Evolutionary conservation across 2,888 invertebrate species (phyloP), one percentile per base, ranked within the genome.

Genomic region (Escarpia spicata): DNA sequence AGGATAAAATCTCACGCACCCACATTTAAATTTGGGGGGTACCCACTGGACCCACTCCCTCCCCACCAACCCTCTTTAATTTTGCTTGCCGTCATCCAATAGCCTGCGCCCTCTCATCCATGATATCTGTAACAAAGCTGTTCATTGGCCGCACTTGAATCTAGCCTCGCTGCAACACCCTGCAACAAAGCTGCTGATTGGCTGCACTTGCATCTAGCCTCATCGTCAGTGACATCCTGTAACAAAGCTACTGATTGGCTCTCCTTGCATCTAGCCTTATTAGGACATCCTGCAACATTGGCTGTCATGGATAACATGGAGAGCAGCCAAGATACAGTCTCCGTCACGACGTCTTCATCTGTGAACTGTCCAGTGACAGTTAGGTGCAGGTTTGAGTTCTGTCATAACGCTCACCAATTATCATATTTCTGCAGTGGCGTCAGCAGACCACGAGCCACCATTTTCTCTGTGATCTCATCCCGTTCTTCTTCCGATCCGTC

Each of bases 381-480:
- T 19, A 75, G 75, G 75, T 26, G 75, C 26, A 26, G 26, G 75
- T 75, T 3, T 75, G 75, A 75, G 75, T 75, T 19, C 75, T 19
- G 15, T 75, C 75, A 75, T 75, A 75, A 75, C 75, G 43, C 91
- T 91, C 91, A 91, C 91, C 91, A 91, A 52, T 99, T 99, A 91
- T 98, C 97, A 96, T 98, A 98, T 97, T 99, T 98, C 37, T 98
- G 97, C 95, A 99, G 97, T 0, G 97, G 97, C 92, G 97, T 97
- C 94, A 99, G 97, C 19, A 98, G 98, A 92, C 98, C 98, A 94
- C 97, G 97, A 93, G 98, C 93, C 43, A 94, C 93, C 97, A 99
- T 97, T 75, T 94, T 94, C 43, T 95, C 94, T 0, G 94, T 96
- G 93, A 96, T 95, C 93, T 96, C 96, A 26, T 95, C 95, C 43